phyloP scores from a whole-genome alignment of 1,140 invertebrate genomes.

The Cydia splendana region DNA sequence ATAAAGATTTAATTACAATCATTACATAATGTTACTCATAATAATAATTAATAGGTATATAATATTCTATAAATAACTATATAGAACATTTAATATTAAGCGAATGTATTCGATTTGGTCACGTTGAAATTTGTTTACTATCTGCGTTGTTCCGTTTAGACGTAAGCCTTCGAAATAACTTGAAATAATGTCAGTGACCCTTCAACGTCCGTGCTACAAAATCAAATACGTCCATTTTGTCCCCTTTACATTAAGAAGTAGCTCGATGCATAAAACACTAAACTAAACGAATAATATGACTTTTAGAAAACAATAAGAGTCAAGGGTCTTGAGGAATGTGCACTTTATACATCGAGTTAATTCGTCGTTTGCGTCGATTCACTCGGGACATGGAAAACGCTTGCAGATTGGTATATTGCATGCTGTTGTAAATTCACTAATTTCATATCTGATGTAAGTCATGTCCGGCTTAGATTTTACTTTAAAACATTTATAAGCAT shows the following conservation, averaged over 20 bases:
- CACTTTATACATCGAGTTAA: slow-evolving; percentile 20
- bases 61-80: slow-evolving; percentile 77
- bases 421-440: neutral
- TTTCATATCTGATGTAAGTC: neutral
- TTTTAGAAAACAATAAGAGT: slow-evolving; percentile 3
- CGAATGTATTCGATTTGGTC: slow-evolving; percentile 78
- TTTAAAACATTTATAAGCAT: neutral
- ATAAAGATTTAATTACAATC: slow-evolving; percentile 80
- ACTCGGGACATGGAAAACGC: slow-evolving; percentile 9
- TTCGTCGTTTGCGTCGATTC: slow-evolving; percentile 14
- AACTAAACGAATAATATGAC: neutral
- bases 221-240: slow-evolving; percentile 24
- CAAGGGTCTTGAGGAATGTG: neutral
- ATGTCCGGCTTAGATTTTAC: neutral
- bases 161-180: slow-evolving; percentile 52
- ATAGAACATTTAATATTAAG: slow-evolving; percentile 78
- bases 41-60: slow-evolving; percentile 75
- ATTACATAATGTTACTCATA: slow-evolving; percentile 78
- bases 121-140: slow-evolving; percentile 57
- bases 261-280: slow-evolving; percentile 11
- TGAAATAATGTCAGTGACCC: slow-evolving; percentile 26
- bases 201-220: slow-evolving; percentile 13
- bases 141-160: slow-evolving; percentile 39
- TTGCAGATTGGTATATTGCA: neutral
- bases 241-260: slow-evolving; percentile 16